Evolutionary conservation across 1,140 invertebrate genomes (phyloP).

Genomic region (Hypsibius dujardini): DNA sequence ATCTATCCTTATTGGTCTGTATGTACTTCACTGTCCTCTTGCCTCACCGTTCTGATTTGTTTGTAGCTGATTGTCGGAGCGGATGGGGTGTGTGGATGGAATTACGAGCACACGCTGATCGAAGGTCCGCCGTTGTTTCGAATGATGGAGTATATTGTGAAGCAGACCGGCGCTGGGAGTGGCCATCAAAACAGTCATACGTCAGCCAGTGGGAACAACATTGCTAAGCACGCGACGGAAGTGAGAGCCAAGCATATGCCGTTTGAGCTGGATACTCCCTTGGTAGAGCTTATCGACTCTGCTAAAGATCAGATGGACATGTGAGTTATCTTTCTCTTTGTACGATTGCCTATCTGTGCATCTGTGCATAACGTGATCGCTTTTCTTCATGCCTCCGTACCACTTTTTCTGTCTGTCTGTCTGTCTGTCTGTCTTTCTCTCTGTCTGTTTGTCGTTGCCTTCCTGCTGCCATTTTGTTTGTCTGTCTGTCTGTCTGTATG

Average conservation of each 20-base stretch:
- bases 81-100: conserved; percentile 39
- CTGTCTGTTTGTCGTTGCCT: too few relatives aligned
- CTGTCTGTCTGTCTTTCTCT: too few relatives aligned
- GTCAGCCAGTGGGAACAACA: conserved; percentile 20
- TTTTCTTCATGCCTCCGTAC: too few relatives aligned
- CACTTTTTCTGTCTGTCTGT: too few relatives aligned
- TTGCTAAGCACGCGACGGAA: background rate
- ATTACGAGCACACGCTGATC: conserved; percentile 38
- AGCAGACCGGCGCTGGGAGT: conserved; percentile 29
- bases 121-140: conserved; percentile 36
- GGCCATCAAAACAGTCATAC: background rate
- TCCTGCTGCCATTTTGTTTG: too few relatives aligned
- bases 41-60: too few relatives aligned
- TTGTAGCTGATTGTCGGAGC: conserved; percentile 34
- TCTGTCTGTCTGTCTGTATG: too few relatives aligned
- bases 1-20: too few relatives aligned
- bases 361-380: too few relatives aligned
- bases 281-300: conserved; percentile 26
- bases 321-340: conserved; percentile 27
- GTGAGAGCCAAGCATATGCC: conserved; percentile 24
- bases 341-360: too few relatives aligned
- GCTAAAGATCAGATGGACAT: conserved; percentile 28
- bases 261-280: conserved; percentile 26
- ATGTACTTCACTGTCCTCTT: too few relatives aligned
- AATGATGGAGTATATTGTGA: conserved; percentile 33